phyloP scores from a whole-genome alignment of 1,140 invertebrate genomes.

The Papilio polytes region DNA sequence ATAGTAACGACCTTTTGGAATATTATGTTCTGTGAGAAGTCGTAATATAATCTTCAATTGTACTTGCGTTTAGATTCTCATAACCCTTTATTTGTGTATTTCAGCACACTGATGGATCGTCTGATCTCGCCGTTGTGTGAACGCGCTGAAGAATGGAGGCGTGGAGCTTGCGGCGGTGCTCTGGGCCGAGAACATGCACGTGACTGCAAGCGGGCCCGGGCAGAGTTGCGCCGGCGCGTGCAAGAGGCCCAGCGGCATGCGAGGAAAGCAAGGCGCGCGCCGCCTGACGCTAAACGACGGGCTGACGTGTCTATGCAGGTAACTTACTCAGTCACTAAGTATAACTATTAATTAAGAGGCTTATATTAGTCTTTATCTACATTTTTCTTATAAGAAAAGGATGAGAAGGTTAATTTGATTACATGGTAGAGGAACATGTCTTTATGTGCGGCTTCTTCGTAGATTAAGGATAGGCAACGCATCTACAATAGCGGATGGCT shows the following conservation, averaged over 20 bases:
- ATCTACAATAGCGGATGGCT: too few species aligned
- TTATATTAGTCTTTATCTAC: too few species aligned
- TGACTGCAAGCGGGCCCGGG: constrained; percentile 72
- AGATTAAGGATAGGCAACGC: too few species aligned
- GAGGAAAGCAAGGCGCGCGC: constrained; percentile 68
- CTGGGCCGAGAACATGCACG: constrained; percentile 73
- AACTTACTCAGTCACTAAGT: neutral
- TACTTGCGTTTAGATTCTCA: too few species aligned
- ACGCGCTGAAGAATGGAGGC: constrained; percentile 73
- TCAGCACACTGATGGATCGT: constrained; percentile 72
- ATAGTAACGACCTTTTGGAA: too few species aligned
- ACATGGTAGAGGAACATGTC: too few species aligned
- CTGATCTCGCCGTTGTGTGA: constrained; percentile 71
- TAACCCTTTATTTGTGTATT: constrained; percentile 38
- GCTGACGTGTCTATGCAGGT: constrained; percentile 76
- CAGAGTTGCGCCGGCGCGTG: constrained; percentile 65
- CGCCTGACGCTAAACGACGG: constrained; percentile 66
- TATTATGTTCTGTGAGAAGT: too few species aligned
- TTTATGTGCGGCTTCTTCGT: too few species aligned
- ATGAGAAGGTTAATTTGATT: too few species aligned
- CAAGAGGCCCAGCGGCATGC: constrained; percentile 72
- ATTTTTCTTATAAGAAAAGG: too few species aligned
- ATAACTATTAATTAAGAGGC: neutral
- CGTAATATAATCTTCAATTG: too few species aligned
- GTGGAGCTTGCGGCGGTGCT: constrained; percentile 59